phyloP scores from a whole-genome alignment of 2,797 vertebrate genomes.

The Phoeniculus purpureus region DNA sequence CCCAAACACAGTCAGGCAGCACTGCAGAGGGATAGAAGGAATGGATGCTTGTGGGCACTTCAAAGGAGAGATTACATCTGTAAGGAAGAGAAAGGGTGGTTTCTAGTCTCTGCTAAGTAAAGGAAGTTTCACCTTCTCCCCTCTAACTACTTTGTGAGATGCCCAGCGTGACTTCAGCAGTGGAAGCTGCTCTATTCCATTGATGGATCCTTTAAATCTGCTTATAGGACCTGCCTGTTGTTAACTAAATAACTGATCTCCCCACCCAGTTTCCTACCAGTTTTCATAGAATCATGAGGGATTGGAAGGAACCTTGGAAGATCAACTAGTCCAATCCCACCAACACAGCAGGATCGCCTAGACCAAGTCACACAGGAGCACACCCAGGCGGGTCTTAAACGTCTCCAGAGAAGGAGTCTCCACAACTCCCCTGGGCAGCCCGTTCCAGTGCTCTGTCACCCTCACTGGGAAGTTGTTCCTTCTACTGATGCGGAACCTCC shows the following conservation, averaged over 20 bases:
- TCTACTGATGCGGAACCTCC: too few species aligned
- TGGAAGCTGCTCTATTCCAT: not conserved
- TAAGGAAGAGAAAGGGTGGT: not conserved
- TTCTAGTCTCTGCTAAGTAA: not conserved
- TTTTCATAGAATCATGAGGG: too few species aligned
- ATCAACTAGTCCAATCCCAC: too few species aligned
- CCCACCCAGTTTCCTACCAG: not conserved
- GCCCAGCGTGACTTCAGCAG: not conserved
- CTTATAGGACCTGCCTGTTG: not conserved
- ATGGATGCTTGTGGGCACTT: not conserved
- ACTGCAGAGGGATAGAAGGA: not conserved
- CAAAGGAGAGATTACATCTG: not conserved
- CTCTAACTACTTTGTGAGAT: not conserved
- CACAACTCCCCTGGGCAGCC: too few species aligned
- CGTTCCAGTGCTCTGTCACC: too few species aligned
- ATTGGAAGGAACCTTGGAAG: too few species aligned
- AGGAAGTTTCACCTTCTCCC: not conserved
- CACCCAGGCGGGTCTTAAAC: too few species aligned
- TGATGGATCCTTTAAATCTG: not conserved
- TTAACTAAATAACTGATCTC: slow-evolving; percentile 16
- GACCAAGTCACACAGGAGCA: too few species aligned
- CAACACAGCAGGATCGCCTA: too few species aligned
- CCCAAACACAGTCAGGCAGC: not conserved
- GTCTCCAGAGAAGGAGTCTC: too few species aligned
- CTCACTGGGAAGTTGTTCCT: too few species aligned